Evolutionary conservation across 2,888 invertebrate genomes (phyloP).

Genomic region (Thysanoteuthis rhombus): DNA sequence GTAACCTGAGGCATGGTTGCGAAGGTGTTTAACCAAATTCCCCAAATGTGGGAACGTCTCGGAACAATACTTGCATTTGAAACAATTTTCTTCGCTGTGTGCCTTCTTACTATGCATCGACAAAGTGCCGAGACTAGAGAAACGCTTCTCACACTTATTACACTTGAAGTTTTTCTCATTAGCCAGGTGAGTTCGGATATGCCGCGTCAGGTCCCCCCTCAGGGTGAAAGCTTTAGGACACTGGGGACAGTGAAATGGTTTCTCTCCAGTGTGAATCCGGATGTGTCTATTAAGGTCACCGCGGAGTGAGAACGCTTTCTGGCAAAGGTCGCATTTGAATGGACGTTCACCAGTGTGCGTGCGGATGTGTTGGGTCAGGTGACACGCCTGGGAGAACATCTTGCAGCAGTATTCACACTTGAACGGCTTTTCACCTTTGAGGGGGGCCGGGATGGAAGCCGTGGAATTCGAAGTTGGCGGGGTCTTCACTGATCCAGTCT

Average conservation of each 20-base stretch:
- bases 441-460: background rate
- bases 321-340: slow-evolving; percentile 13
- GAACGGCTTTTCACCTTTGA: background rate
- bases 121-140: background rate
- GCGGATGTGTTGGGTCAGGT: slow-evolving; percentile 25
- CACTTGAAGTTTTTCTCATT: slow-evolving; percentile 19
- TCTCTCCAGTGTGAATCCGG: slow-evolving; percentile 23
- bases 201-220: background rate
- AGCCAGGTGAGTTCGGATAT: background rate
- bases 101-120: background rate
- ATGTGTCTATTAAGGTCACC: slow-evolving; percentile 20
- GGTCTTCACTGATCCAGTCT: background rate
- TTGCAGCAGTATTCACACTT: slow-evolving; percentile 22
- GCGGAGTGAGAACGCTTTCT: background rate
- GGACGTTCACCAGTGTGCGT: slow-evolving; percentile 12
- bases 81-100: background rate
- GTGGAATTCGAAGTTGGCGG: background rate
- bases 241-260: slow-evolving; percentile 24
- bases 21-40: background rate
- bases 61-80: slow-evolving; percentile 14
- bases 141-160: slow-evolving; percentile 1
- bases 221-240: slow-evolving; percentile 14
- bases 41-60: background rate
- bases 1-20: background rate
- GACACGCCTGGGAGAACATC: slow-evolving; percentile 23